These are phyloP conservation scores for Grapholita molesta DNA, from an alignment of 1,140 invertebrate species.

Conservation along the genomic window DNA sequence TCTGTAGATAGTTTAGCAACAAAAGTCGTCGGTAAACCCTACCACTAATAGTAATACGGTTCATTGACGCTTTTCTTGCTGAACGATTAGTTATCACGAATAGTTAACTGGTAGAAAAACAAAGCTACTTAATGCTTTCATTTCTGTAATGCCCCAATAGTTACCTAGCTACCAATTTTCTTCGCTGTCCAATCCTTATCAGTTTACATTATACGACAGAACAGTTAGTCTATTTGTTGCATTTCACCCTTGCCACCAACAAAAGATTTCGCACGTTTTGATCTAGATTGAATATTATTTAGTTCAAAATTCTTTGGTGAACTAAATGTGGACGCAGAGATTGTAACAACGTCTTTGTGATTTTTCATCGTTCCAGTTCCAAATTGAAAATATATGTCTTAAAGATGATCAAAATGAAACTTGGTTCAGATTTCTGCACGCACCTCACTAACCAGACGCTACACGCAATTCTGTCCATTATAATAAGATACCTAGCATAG, in stretches of 20 bases:
- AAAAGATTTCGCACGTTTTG: not conserved
- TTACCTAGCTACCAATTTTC: not conserved
- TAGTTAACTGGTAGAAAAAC: constrained; percentile 7
- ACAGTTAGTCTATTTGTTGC: not conserved
- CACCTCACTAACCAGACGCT: constrained; percentile 59
- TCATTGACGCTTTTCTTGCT: not conserved
- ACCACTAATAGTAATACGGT: not conserved
- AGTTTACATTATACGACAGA: not conserved
- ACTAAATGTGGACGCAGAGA: not conserved
- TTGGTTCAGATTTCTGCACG: constrained; percentile 29
- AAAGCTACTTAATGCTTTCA: constrained; percentile 11
- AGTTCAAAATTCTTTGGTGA: not conserved
- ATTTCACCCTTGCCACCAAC: not conserved
- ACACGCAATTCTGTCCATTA: constrained; percentile 77
- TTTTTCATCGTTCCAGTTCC: not conserved
- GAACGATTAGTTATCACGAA: not conserved
- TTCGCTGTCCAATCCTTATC: not conserved
- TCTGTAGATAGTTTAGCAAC: not conserved
- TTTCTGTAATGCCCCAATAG: not conserved
- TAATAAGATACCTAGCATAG: constrained; percentile 55
- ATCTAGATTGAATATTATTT: not conserved
- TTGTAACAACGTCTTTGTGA: not conserved
- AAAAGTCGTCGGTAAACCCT: not conserved
- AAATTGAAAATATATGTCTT: not conserved
- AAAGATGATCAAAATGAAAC: not conserved